Base-by-base conservation (phyloP, 2,888 invertebrate species). In the Seira musarum region DNA sequence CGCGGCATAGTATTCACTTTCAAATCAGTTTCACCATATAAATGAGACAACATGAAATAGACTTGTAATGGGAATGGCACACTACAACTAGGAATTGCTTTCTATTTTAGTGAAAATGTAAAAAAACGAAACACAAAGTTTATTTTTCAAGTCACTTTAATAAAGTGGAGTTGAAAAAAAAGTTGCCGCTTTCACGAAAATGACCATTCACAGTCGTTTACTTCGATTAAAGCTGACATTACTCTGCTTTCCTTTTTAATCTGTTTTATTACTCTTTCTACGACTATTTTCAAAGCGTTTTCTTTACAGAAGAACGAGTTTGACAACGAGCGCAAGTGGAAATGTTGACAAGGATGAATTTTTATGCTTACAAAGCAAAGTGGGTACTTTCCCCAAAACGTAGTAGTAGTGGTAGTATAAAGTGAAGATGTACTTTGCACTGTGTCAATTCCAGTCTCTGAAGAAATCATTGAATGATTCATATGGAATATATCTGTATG, bases 391-490 rank as follows among this genome's bases (percentile, higher is more conserved):
- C n/a, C 13, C 17, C 53, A 53, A 13, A 53, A 53, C 53, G 30
- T 53, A 53, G 40, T 8, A n/a, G n/a, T n/a, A n/a, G n/a, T n/a
- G n/a, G n/a, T n/a, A n/a, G 8, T 30, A 8, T 30, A 30, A 30
- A 30, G 30, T 30, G 30, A 30, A 30, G 30, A 30, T 30, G 3
- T 30, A 30, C 30, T 5, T n/a, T 5, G 8, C 30, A 5, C 30
- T 30, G 2, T 30, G 8, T 5, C 30, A 2, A 30, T 8, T 30
- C 17, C 6, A 53, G 53, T 53, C 53, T 53, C 53, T 53, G 17
- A 53, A 53, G 53, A 53, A 53, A 53, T 53, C 53, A 53, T 53
- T 13, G 53, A 53, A 53, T 53, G 6, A 53, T 53, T 53, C 53
- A 53, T 53, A 53, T 53, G 15, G 17, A 2, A 53, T 53, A 15